A percentile compares a stretch with the other conserved stretches of the same genome.
phyloP scores from a whole-genome alignment of 2,797 vertebrate genomes.

The Anniella stebbinsi region DNA sequence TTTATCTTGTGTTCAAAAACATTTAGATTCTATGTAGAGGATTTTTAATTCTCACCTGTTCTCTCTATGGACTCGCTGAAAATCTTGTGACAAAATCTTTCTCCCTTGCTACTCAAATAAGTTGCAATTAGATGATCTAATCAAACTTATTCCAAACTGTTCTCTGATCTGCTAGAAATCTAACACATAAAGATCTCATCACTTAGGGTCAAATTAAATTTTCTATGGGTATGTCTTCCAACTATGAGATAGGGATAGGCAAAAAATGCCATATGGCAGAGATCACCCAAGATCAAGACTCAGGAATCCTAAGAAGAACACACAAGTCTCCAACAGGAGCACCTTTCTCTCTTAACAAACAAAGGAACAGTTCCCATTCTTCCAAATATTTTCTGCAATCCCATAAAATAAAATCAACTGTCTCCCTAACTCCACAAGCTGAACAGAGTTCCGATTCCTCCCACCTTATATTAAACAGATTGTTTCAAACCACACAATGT shows the following conservation, averaged over 20 bases:
- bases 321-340: no score
- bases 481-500: no score
- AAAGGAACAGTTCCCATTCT: no score
- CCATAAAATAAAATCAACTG: no score
- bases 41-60: background rate
- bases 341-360: no score
- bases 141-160: background rate
- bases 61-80: background rate
- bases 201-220: background rate
- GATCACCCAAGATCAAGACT: no score
- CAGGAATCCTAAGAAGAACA: no score
- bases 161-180: rapidly evolving
- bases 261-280: no score
- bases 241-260: background rate
- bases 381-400: no score
- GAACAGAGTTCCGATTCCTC: no score
- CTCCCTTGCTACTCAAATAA: background rate
- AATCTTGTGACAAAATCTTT: background rate
- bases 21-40: background rate
- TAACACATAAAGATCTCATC: background rate
- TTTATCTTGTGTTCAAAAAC: constrained; percentile 20
- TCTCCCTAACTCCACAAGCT: no score
- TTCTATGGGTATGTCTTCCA: background rate
- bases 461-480: no score
- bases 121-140: constrained; percentile 7